These are phyloP conservation scores for Lamellibrachia satsuma DNA, from an alignment of 2,888 invertebrate genomes.

Conservation along the genomic window DNA sequence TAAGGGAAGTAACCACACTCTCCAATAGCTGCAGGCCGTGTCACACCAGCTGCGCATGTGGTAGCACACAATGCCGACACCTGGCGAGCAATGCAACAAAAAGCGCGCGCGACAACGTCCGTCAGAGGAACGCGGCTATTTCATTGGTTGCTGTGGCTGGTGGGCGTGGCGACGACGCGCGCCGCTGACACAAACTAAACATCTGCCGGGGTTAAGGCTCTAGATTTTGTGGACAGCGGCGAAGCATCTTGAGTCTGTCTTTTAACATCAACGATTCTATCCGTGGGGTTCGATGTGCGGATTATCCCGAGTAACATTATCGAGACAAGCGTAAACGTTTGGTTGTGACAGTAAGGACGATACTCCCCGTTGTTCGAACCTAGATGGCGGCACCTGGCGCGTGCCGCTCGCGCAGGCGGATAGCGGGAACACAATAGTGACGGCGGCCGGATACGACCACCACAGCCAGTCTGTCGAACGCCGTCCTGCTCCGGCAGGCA, in stretches of 20 bases:
- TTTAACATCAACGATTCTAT: not conserved
- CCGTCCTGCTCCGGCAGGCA: not conserved
- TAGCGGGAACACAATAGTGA: not conserved
- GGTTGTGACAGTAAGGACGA: not conserved
- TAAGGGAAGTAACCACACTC: not conserved
- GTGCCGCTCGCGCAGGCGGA: not conserved
- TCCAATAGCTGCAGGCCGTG: not conserved
- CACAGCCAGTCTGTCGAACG: not conserved
- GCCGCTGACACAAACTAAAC: not conserved
- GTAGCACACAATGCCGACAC: not conserved
- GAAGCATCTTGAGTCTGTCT: not conserved
- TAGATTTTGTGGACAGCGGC: not conserved
- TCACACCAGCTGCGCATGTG: not conserved
- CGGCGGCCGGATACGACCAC: not conserved
- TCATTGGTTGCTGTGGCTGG: not conserved
- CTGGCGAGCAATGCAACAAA: not conserved
- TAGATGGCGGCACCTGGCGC: conserved; percentile 6
- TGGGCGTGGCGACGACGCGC: conserved; percentile 7
- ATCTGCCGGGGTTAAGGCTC: not conserved
- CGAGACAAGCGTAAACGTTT: not conserved
- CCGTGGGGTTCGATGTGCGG: not conserved
- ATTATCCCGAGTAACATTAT: not conserved
- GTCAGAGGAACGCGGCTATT: not conserved
- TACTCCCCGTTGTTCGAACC: not conserved
- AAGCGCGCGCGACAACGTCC: conserved; percentile 5